Evolutionary conservation across 2,797 vertebrate genomes (phyloP).

Genomic region (Pangasius macronema): DNA sequence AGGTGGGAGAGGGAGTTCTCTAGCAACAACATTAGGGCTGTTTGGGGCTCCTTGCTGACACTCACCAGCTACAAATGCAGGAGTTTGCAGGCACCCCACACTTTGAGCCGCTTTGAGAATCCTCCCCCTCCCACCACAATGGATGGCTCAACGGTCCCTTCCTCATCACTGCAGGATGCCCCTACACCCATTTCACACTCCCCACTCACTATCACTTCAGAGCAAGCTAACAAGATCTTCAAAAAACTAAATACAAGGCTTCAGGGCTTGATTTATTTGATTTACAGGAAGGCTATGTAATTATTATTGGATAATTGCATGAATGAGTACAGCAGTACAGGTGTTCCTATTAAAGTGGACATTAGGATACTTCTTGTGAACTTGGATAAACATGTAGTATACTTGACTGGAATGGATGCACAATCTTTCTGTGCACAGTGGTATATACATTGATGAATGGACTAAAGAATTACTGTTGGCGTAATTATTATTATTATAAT

Average conservation of each 20-base stretch:
- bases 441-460: background rate
- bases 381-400: background rate
- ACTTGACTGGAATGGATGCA: background rate
- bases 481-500: background rate
- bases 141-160: background rate
- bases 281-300: no score
- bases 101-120: background rate
- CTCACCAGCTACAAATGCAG: background rate
- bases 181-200: background rate
- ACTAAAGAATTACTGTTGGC: conserved; percentile 1
- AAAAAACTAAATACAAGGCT: background rate
- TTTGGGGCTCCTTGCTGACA: background rate
- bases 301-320: no score
- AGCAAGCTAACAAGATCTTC: background rate
- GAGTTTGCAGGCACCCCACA: background rate
- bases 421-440: background rate
- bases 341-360: background rate
- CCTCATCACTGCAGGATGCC: background rate
- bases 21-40: background rate
- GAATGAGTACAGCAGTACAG: background rate
- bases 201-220: background rate
- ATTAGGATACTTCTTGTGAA: background rate
- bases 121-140: background rate
- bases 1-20: background rate
- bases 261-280: background rate